Evolutionary conservation across 2,797 vertebrate genomes (phyloP).

Genomic region (Oryzias dopingdopingensis): DNA sequence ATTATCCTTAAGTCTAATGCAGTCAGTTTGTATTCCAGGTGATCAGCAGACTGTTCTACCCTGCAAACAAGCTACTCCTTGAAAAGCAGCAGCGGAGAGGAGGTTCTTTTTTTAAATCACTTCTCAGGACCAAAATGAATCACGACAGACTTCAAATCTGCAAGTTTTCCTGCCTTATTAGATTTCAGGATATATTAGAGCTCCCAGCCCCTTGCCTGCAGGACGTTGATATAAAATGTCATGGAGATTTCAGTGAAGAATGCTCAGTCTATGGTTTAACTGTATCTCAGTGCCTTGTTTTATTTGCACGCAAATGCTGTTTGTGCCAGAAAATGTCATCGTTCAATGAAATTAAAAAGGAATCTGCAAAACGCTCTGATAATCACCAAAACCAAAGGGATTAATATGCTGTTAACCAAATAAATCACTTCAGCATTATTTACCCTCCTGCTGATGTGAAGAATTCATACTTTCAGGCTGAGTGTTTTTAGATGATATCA

Average conservation of each 20-base stretch:
- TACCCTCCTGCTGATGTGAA: slow-evolving; percentile 18
- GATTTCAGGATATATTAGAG: slow-evolving; percentile 45
- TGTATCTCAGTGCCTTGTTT: slow-evolving; percentile 41
- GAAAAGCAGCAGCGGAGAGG: slow-evolving; percentile 42
- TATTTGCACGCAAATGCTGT: slow-evolving; percentile 17
- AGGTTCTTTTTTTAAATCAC: slow-evolving; percentile 35
- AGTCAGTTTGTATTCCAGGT: slow-evolving; percentile 47
- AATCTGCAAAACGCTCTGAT: slow-evolving; percentile 29
- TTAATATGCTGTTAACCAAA: slow-evolving; percentile 23
- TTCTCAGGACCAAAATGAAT: slow-evolving; percentile 42
- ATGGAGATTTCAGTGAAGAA: slow-evolving; percentile 27
- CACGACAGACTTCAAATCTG: slow-evolving; percentile 31
- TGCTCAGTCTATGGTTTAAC: slow-evolving; percentile 9
- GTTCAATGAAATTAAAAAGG: slow-evolving; percentile 39
- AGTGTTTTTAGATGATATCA: slow-evolving; percentile 13
- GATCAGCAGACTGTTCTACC: slow-evolving; percentile 43
- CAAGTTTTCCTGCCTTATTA: slow-evolving; percentile 38
- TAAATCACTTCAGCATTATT: slow-evolving; percentile 11
- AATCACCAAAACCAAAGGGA: slow-evolving; percentile 41
- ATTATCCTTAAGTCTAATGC: slow-evolving; percentile 30
- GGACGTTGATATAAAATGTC: slow-evolving; percentile 36
- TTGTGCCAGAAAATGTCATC: slow-evolving; percentile 39
- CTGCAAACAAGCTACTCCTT: slow-evolving; percentile 41
- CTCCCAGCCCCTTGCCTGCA: slow-evolving; percentile 26
- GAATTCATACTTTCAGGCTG: slow-evolving; percentile 13